phyloP scores from a whole-genome alignment of 1,140 invertebrate genomes.

The Oncopeltus fasciatus region DNA sequence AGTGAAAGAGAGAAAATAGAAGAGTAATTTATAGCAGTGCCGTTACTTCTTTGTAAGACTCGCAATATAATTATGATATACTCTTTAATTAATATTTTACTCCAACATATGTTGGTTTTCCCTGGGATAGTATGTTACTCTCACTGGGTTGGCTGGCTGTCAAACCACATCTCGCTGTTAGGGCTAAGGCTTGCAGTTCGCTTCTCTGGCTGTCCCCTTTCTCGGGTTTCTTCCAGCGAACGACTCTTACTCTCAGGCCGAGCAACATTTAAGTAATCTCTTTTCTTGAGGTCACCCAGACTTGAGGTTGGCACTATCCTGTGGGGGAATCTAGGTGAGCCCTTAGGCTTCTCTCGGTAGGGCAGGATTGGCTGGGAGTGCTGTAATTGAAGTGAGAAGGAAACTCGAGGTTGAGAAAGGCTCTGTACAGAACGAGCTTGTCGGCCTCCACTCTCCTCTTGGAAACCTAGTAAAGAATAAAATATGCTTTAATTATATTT shows the following conservation, averaged over 20 bases:
- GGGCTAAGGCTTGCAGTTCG: conserved; percentile 27
- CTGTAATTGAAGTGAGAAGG: conserved; percentile 31
- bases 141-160: too few species aligned
- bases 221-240: neutral
- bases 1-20: too few species aligned
- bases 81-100: too few species aligned
- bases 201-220: conserved; percentile 17
- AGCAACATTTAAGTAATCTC: neutral
- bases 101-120: too few species aligned
- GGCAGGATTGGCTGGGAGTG: conserved; percentile 32
- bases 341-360: conserved; percentile 34
- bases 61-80: too few species aligned
- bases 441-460: conserved; percentile 15
- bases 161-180: conserved; percentile 31
- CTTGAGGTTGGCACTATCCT: conserved; percentile 50
- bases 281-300: conserved; percentile 34
- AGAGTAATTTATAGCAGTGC: too few species aligned
- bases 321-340: conserved; percentile 55
- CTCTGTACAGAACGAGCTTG: conserved; percentile 52
- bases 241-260: neutral
- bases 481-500: too few species aligned
- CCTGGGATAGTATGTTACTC: too few species aligned
- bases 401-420: conserved; percentile 32
- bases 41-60: too few species aligned
- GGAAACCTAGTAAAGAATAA: too few species aligned